These are phyloP conservation scores for Gymnodraco acuticeps DNA, from an alignment of 2,797 vertebrate genomes.

Conservation along the genomic window DNA sequence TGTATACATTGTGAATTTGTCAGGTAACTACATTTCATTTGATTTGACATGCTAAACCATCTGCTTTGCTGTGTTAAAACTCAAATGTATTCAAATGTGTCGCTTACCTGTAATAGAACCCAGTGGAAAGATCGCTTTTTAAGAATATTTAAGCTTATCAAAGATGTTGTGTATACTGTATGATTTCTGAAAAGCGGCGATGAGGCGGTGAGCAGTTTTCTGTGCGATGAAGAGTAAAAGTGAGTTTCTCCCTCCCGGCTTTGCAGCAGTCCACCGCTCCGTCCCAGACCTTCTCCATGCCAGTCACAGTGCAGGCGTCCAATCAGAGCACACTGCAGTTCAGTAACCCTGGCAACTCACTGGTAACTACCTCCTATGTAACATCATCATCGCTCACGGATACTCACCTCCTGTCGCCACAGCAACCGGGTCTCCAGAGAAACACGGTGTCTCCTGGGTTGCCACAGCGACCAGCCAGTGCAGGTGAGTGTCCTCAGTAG, in stretches of 20 bases:
- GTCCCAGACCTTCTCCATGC: constrained; percentile 96
- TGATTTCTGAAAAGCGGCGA: not conserved
- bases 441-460: constrained; percentile 95
- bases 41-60: not conserved
- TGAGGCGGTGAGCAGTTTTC: not conserved
- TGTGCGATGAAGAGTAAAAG: constrained; percentile 1
- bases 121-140: not conserved
- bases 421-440: constrained; percentile 93
- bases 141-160: not conserved
- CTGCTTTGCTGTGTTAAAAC: not conserved
- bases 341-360: constrained; percentile 92
- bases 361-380: constrained; percentile 97
- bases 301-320: constrained; percentile 95
- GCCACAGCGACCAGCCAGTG: constrained; percentile 96
- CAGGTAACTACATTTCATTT: too few species aligned
- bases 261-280: constrained; percentile 91
- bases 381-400: constrained; percentile 95
- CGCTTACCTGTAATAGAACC: not conserved
- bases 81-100: not conserved
- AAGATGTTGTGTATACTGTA: not conserved
- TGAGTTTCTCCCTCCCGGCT: constrained; percentile 12
- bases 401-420: constrained; percentile 95
- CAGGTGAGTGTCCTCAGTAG: constrained; percentile 82
- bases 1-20: too few species aligned
- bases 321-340: constrained; percentile 96